Conservation (phyloP, 2,797 vertebrate species). For the Lithobates sylvaticus region DNA sequence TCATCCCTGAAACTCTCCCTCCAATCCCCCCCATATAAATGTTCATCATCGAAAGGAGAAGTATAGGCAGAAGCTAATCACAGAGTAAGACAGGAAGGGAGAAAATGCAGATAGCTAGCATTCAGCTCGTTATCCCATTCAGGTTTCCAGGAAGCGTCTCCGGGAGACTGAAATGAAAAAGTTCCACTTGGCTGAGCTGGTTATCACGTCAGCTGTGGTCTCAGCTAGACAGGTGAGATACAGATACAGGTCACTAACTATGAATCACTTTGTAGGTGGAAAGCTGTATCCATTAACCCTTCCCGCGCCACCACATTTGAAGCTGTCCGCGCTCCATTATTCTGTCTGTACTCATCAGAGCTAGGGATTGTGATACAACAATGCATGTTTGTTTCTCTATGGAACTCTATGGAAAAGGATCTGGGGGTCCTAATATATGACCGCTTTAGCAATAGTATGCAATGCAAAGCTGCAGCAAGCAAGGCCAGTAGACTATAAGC, state of each 20-base stretch:
- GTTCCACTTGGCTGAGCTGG: constrained; percentile 46
- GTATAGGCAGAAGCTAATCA: background rate
- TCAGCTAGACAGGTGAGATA: constrained; percentile 28
- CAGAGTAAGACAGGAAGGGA: background rate
- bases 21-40: too few species aligned
- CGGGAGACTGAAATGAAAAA: constrained; percentile 34
- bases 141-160: constrained; percentile 31
- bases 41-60: background rate
- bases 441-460: too few species aligned
- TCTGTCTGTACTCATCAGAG: background rate
- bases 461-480: too few species aligned
- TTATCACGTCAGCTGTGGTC: constrained; percentile 26
- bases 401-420: too few species aligned
- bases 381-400: too few species aligned
- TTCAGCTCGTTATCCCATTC: constrained; percentile 8
- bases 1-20: too few species aligned
- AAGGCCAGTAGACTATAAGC: too few species aligned
- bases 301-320: background rate
- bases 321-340: too few species aligned
- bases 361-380: background rate
- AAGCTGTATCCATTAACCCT: constrained; percentile 28
- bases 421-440: too few species aligned
- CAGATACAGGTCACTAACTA: constrained; percentile 33
- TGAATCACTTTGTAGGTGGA: background rate
- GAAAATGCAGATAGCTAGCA: background rate